Evolutionary conservation across 92 coral and sea anemone genomes (phyloP).

Genomic region (Heliopora coerulea): DNA sequence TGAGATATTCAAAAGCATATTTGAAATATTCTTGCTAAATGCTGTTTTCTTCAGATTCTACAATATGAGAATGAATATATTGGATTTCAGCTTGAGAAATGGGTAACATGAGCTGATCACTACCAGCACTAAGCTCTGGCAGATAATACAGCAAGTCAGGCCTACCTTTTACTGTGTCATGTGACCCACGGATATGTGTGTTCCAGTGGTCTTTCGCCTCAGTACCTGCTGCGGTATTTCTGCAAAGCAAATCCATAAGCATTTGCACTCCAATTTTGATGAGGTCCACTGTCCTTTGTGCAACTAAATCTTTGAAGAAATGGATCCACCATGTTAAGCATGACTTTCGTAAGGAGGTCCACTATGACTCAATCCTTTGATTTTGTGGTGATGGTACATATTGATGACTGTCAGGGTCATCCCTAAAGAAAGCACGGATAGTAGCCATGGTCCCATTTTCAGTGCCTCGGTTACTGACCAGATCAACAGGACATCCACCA

Average conservation of each 20-base stretch:
- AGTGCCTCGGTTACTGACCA: slow-evolving; percentile 60
- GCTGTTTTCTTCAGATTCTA: slow-evolving; percentile 43
- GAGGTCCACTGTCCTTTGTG: slow-evolving; percentile 44
- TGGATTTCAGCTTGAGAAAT: slow-evolving; percentile 54
- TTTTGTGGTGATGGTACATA: slow-evolving; percentile 52
- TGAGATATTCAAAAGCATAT: slow-evolving; percentile 45
- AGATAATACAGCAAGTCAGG: slow-evolving; percentile 67
- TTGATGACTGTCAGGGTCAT: slow-evolving; percentile 54
- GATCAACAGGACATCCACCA: slow-evolving; percentile 63
- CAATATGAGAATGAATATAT: slow-evolving; percentile 52
- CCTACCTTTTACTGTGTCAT: slow-evolving; percentile 64
- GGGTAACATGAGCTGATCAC: slow-evolving; percentile 53
- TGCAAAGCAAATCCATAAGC: slow-evolving; percentile 66
- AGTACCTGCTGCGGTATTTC: slow-evolving; percentile 46
- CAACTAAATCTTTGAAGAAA: slow-evolving; percentile 44
- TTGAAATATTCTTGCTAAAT: slow-evolving; percentile 60
- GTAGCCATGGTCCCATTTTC: slow-evolving; percentile 68
- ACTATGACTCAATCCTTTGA: slow-evolving; percentile 55
- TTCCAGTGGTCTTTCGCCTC: slow-evolving; percentile 67
- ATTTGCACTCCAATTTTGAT: slow-evolving; percentile 54
- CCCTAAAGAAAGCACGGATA: slow-evolving; percentile 55
- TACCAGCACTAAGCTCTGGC: slow-evolving; percentile 56
- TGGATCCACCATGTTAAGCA: slow-evolving; percentile 54
- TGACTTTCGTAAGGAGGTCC: slow-evolving; percentile 41
- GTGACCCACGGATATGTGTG: slow-evolving; percentile 57